phyloP scores from a whole-genome alignment of 2,888 invertebrate genomes.

The Halictus quadricinctus region DNA sequence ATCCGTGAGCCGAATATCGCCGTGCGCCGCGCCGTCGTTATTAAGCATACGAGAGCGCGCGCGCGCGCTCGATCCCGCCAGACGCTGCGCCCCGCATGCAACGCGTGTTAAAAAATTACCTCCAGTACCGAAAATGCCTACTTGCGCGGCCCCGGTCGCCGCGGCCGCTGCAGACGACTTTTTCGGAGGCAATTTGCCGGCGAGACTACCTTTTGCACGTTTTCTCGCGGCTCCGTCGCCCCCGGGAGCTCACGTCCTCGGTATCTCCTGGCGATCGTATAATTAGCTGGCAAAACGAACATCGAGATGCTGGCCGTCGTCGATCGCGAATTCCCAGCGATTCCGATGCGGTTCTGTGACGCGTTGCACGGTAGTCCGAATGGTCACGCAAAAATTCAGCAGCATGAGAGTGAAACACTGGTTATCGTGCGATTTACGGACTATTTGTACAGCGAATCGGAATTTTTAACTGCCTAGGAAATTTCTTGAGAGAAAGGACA shows the following conservation, averaged over 20 bases:
- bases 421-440: background rate
- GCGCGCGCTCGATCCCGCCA: background rate
- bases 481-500: background rate
- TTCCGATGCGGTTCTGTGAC: background rate
- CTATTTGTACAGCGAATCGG: too few species aligned
- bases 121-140: conserved; percentile 61
- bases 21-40: conserved; percentile 57
- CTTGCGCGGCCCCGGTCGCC: conserved; percentile 17
- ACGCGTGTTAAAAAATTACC: conserved; percentile 61
- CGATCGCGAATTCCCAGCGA: background rate
- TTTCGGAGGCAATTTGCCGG: conserved; percentile 50
- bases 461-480: background rate
- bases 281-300: conserved; percentile 49
- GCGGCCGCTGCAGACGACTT: conserved; percentile 34
- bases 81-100: background rate
- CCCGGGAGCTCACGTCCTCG: conserved; percentile 20
- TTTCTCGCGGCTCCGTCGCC: conserved; percentile 32
- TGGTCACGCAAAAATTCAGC: background rate
- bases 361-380: background rate
- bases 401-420: background rate
- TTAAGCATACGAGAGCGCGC: conserved; percentile 48
- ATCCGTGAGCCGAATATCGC: conserved; percentile 80
- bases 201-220: conserved; percentile 28
- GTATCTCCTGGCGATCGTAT: conserved; percentile 47
- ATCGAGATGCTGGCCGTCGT: background rate